These are phyloP conservation scores for Oxygymnocypris stewartii DNA, from an alignment of 2,113 vertebrate genomes.

Conservation along the genomic window DNA sequence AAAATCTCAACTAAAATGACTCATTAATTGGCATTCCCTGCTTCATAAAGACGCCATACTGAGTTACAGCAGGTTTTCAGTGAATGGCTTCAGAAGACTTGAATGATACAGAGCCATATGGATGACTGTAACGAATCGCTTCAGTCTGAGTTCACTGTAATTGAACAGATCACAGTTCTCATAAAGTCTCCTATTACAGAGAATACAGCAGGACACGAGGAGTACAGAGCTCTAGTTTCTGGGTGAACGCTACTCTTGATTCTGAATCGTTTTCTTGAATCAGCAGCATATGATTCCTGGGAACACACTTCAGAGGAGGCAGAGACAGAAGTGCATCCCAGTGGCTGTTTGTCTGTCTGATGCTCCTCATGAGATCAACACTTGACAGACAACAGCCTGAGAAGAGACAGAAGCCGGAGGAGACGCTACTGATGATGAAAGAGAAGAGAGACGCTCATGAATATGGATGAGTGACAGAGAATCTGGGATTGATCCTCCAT, in stretches of 20 bases:
- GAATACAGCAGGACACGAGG: neutral
- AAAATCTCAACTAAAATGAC: neutral
- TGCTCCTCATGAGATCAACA: neutral
- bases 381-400: neutral
- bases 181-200: neutral
- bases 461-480: neutral
- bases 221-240: neutral
- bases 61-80: neutral
- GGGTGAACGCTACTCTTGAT: neutral
- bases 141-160: neutral
- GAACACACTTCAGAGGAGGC: neutral
- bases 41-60: neutral
- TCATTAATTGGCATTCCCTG: neutral
- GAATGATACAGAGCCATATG: neutral
- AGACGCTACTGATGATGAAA: constrained; percentile 3
- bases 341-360: neutral
- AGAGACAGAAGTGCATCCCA: neutral
- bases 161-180: neutral
- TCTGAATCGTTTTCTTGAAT: neutral
- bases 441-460: neutral
- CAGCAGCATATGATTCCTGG: neutral
- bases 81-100: neutral
- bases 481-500: neutral
- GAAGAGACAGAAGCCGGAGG: neutral
- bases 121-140: neutral